Evolutionary conservation across 2,113 vertebrate genomes (phyloP), one percentile per base, ranked within the genome.

Genomic region (Malurus alboscapulatus): DNA sequence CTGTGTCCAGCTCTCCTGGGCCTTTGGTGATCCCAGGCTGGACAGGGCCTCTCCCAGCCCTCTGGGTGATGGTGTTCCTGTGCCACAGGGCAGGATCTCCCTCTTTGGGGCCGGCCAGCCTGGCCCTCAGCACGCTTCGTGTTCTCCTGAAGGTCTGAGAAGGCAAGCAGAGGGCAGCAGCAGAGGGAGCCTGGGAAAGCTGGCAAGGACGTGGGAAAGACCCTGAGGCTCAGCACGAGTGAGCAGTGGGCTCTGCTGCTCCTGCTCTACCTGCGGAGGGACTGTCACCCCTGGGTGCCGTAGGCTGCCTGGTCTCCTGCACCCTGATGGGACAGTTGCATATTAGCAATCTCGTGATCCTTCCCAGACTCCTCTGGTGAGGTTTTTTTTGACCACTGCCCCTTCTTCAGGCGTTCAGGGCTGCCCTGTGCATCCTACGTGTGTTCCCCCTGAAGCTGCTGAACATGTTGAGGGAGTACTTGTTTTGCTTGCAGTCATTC

Each of bases 391-490:
- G 24, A 66, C 48, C 2, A 1, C 87, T 94, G 82, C 27, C 57
- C 51, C 44, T 87, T 88, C 67, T 79, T 42, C 86, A 50, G 79
- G 63, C 42, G 1, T 44, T 61, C 19, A 48, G 38, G 32, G 32
- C 38, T 83, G 54, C 42, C 40, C 74, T 57, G 45, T 68, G 57
- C 75, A 72, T 68, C 45, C 36, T 68, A 11, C 4, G 0, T 61
- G 30, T 40, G n/a, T 69, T 79, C 71, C 57, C 58, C 67, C 77
- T 62, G 54, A 93, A 93, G 96, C 1, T 93, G 90, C 85, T 93
- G 85, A 96, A 85, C 94, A 62, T 90, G 96, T 94, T 94, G 78
- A 90, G 93, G 94, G 90, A 96, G 93, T 85, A 42, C 50, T 88
- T 85, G 88, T 95, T 96, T 95, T 91, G 90, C 85, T 88, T 54